A percentile compares a stretch with the other conserved stretches of the same genome.
Evolutionary conservation across 1,140 invertebrate genomes (phyloP).

Genomic region (Phymorhynchus buccinoides): DNA sequence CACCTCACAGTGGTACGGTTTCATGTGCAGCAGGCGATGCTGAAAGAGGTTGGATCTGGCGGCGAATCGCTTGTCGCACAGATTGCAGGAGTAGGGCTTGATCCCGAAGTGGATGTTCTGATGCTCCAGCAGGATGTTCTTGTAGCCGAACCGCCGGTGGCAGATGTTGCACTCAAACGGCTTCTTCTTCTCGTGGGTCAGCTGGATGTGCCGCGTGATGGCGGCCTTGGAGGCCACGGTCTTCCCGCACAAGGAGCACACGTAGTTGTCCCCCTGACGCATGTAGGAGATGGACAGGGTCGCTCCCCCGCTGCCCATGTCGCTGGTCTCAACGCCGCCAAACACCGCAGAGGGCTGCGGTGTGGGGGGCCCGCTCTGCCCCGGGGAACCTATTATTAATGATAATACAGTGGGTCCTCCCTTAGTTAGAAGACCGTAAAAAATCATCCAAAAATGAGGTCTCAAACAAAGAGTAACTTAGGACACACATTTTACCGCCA

Average conservation of each 20-base stretch:
- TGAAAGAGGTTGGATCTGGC: constrained; percentile 64
- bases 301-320: constrained; percentile 36
- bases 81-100: constrained; percentile 65
- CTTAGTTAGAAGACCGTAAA: too few relatives aligned
- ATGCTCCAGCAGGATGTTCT: constrained; percentile 66
- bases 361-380: background rate
- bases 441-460: too few relatives aligned
- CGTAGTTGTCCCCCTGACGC: constrained; percentile 50
- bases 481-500: too few relatives aligned
- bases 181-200: constrained; percentile 66
- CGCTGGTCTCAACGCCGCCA: constrained; percentile 25
- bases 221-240: constrained; percentile 62
- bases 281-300: constrained; percentile 48
- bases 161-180: constrained; percentile 67
- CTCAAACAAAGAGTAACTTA: too few relatives aligned
- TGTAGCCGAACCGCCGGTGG: constrained; percentile 60
- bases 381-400: background rate
- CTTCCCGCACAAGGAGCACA: constrained; percentile 59
- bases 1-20: constrained; percentile 55
- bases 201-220: constrained; percentile 61
- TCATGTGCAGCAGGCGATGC: constrained; percentile 63
- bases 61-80: constrained; percentile 68
- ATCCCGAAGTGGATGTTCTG: constrained; percentile 69
- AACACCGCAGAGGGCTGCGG: constrained; percentile 18
- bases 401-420: background rate